These are phyloP conservation scores for Frankliniella fusca DNA, from an alignment of 2,888 invertebrate genomes.

Conservation along the genomic window DNA sequence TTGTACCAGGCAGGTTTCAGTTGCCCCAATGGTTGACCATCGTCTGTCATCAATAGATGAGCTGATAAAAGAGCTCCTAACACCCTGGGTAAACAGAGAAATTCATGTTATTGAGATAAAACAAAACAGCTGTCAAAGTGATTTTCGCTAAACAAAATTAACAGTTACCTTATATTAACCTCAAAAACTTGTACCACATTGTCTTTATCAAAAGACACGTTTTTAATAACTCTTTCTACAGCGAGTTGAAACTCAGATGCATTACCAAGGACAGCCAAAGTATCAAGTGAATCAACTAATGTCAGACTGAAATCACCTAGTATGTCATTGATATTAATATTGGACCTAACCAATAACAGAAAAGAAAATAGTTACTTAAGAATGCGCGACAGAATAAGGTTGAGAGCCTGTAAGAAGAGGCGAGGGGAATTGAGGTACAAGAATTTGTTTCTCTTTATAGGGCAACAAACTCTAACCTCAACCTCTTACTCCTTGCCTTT, in stretches of 20 bases:
- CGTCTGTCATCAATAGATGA: conserved; percentile 57
- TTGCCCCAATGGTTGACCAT: conserved; percentile 53
- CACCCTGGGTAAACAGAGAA: conserved; percentile 45
- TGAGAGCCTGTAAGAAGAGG: background rate
- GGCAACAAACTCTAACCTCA: conserved; percentile 8
- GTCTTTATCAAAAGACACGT: conserved; percentile 57
- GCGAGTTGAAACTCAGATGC: conserved; percentile 56
- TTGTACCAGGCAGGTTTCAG: conserved; percentile 51
- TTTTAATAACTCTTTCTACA: conserved; percentile 53
- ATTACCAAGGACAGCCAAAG: conserved; percentile 57
- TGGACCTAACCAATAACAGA: conserved; percentile 50
- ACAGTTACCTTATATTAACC: conserved; percentile 55
- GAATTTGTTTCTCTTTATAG: background rate
- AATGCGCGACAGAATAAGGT: background rate
- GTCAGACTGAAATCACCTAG: conserved; percentile 60
- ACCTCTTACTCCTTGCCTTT: background rate
- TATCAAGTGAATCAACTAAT: conserved; percentile 57
- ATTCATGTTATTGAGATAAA: conserved; percentile 11
- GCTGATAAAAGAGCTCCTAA: conserved; percentile 59
- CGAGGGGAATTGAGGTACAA: background rate
- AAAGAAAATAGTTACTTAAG: background rate
- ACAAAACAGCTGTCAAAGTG: background rate
- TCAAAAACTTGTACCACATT: conserved; percentile 62
- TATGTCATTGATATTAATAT: conserved; percentile 63
- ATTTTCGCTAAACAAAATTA: background rate